Evolutionary conservation across 2,113 vertebrate genomes (phyloP).

Genomic region (Arizona elegans): DNA sequence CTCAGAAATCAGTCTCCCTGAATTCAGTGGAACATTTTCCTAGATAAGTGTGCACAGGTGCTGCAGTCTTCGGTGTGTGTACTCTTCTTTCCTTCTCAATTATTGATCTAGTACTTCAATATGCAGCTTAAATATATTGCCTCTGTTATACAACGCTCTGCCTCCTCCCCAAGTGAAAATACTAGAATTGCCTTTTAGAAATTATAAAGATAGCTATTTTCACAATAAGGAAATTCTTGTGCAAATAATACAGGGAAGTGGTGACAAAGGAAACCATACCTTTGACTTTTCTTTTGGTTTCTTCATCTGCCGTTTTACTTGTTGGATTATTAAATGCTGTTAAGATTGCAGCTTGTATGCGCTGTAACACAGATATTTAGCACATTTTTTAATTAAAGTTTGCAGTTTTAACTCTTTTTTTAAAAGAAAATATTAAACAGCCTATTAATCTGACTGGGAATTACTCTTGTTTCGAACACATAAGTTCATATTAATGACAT

Average conservation of each 20-base stretch:
- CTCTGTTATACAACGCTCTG: neutral
- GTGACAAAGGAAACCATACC: slow-evolving; percentile 70
- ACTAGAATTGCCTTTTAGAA: neutral
- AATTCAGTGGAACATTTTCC: neutral
- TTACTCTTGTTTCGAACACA: neutral
- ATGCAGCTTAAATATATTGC: neutral
- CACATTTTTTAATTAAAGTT: slow-evolving; percentile 3
- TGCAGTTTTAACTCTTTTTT: slow-evolving; percentile 13
- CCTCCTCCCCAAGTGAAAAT: neutral
- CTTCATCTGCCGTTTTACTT: slow-evolving; percentile 94
- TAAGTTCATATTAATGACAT: neutral
- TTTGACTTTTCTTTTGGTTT: slow-evolving; percentile 95
- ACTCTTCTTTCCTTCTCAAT: neutral
- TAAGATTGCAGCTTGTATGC: slow-evolving; percentile 92
- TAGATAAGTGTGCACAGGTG: neutral
- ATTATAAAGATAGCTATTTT: slow-evolving; percentile 22
- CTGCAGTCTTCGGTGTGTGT: neutral
- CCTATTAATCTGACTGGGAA: neutral
- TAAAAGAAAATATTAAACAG: neutral
- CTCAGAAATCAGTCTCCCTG: neutral
- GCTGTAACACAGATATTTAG: slow-evolving; percentile 68
- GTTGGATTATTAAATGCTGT: slow-evolving; percentile 98
- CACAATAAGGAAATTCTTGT: slow-evolving; percentile 1
- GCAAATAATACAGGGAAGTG: neutral
- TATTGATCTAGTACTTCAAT: neutral